Evolutionary conservation across 2,888 invertebrate species (phyloP), one percentile per base, ranked within the genome.

Genomic region (Camponotus fellah): DNA sequence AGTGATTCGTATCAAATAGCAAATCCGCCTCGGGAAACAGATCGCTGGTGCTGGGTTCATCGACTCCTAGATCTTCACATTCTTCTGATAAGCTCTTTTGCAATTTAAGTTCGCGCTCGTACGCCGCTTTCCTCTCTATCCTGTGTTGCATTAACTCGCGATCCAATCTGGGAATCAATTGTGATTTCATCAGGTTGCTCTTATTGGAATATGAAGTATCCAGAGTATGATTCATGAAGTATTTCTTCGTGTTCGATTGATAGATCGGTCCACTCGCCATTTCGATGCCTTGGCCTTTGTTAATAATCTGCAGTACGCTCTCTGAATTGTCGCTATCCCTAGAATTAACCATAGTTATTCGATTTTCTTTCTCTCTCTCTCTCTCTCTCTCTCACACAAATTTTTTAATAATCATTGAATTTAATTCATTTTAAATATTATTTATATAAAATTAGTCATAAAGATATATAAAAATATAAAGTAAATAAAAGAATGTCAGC

Each of bases 31-130:
- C 97, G 0, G 97, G 97, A 92, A 97, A 97, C 86, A 97, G 95
- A 91, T 97, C 97, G 85, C 97, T 97, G 0, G 97, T 97, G n/a
- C 97, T 97, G 0, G 97, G 97, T 65, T 97, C 97, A 91, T 97
- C 97, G 72, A 97, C 97, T 5, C 97, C 97, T 14, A 97, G 95
- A 92, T 97, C 97, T 91, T 97, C 97, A 93, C 97, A 97, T 94
- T 97, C 97, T 92, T 97, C 97, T 0, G 97, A 97, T 17, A 97
- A 94, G 14, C 97, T 97, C 93, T 97, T 97, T 95, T 97, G 96
- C 8, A 96, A 94, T 74, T 95, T 95, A 60, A 96, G 90, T 88
- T 96, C 96, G 64, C 96, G 94, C 87, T 96, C 96, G 26, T 96
- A 92, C 0, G 96, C 95, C 0, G 96, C 96, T 81, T 95, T 94